Conservation (phyloP, 2,797 vertebrate species). For the Telmatherina bonti region DNA sequence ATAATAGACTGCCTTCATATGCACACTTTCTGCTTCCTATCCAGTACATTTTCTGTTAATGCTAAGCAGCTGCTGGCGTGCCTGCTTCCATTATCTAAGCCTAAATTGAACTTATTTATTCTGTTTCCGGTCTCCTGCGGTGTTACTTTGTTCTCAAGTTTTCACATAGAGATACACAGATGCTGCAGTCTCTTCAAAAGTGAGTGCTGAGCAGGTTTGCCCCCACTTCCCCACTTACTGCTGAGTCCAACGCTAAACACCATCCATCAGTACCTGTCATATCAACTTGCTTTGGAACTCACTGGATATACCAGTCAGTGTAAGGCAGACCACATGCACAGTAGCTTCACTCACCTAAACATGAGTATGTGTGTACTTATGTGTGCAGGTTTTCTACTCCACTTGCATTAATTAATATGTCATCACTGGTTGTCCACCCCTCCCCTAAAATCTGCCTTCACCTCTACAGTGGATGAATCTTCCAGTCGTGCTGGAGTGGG, state of each 20-base stretch:
- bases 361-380: constrained; percentile 21
- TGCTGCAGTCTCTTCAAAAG: constrained; percentile 35
- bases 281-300: constrained; percentile 53
- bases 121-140: constrained; percentile 3
- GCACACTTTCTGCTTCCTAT: constrained; percentile 1
- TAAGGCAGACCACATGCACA: constrained; percentile 46
- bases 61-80: constrained; percentile 4
- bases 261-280: constrained; percentile 75
- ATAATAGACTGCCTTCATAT: constrained; percentile 16
- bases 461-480: constrained; percentile 60
- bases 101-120: constrained; percentile 1
- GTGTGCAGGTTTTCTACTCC: constrained; percentile 51
- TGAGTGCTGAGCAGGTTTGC: constrained; percentile 46
- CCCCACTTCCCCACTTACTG: constrained; percentile 57
- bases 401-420: constrained; percentile 80
- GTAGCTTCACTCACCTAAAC: constrained; percentile 40
- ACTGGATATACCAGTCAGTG: constrained; percentile 49
- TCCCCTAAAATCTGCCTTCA: constrained; percentile 35
- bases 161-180: constrained; percentile 25
- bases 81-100: constrained; percentile 3
- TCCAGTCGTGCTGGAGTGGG: constrained; percentile 33
- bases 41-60: constrained; percentile 4
- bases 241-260: constrained; percentile 60
- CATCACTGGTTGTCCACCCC: constrained; percentile 67
- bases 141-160: constrained; percentile 5